A percentile compares a stretch with the other conserved stretches of the same genome.
These are phyloP conservation scores for Candoia aspera DNA, from an alignment of 2,113 vertebrate genomes.

Conservation along the genomic window DNA sequence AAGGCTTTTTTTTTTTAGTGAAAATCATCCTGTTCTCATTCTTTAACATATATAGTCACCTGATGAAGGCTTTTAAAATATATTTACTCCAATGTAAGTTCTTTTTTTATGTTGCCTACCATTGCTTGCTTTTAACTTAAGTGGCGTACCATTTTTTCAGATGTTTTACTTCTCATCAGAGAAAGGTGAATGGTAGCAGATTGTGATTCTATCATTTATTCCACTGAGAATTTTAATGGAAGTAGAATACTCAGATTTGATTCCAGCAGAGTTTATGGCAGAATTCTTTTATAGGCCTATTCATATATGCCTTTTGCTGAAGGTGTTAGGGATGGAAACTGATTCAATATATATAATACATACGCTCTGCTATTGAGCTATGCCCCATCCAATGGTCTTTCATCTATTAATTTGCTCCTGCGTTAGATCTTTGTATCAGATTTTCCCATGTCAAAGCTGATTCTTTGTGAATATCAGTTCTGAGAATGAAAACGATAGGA, in stretches of 20 bases:
- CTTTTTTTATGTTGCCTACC: not conserved
- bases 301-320: not conserved
- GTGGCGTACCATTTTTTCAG: not conserved
- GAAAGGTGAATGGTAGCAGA: not conserved
- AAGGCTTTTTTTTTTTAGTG: not conserved
- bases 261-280: not conserved
- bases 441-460: not conserved
- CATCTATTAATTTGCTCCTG: not conserved
- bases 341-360: not conserved
- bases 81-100: not conserved
- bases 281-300: not conserved
- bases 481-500: not conserved
- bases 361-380: not conserved
- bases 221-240: not conserved
- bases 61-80: not conserved
- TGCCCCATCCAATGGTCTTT: not conserved
- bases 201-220: not conserved
- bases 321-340: not conserved
- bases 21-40: not conserved
- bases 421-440: not conserved
- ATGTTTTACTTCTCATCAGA: not conserved
- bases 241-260: not conserved
- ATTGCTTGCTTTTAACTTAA: not conserved
- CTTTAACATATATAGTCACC: not conserved
- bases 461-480: not conserved